A percentile compares a stretch with the other conserved stretches of the same genome.
Conservation (phyloP, 2,797 vertebrate species). For the Gambelia wislizenii region DNA sequence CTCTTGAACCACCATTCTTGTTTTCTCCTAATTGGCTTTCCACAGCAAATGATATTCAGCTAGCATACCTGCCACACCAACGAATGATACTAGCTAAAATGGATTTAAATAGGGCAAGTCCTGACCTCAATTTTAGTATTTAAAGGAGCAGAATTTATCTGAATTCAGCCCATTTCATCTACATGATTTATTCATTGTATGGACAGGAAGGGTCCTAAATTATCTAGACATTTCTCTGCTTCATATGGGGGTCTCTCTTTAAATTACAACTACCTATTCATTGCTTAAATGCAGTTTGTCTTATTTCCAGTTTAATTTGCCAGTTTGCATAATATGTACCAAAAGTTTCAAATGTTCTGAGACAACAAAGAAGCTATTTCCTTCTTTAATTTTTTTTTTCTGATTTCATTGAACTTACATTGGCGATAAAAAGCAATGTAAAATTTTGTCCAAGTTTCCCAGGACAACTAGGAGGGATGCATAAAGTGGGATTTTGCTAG, state of each 20-base stretch:
- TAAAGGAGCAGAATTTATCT: neutral
- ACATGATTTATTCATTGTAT: neutral
- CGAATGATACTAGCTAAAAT: neutral
- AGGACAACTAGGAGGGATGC: neutral
- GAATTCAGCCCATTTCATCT: neutral
- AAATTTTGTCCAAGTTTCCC: neutral
- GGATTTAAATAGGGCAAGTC: neutral
- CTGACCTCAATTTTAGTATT: neutral
- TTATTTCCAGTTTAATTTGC: neutral
- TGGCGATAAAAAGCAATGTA: neutral
- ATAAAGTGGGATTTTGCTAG: neutral
- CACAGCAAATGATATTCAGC: too few relatives aligned
- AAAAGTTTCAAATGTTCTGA: neutral
- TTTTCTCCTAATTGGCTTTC: neutral
- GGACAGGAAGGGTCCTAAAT: neutral
- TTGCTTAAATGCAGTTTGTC: neutral
- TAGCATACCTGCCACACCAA: neutral
- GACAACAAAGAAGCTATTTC: neutral
- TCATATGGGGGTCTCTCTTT: neutral
- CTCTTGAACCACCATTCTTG: neutral
- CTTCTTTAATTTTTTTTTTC: neutral
- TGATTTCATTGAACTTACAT: too few relatives aligned
- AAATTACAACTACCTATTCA: neutral
- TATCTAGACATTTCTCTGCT: neutral
- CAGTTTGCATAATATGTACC: neutral